Conservation (phyloP, 92 coral and sea anemone species). For the Galaxea fascicularis region DNA sequence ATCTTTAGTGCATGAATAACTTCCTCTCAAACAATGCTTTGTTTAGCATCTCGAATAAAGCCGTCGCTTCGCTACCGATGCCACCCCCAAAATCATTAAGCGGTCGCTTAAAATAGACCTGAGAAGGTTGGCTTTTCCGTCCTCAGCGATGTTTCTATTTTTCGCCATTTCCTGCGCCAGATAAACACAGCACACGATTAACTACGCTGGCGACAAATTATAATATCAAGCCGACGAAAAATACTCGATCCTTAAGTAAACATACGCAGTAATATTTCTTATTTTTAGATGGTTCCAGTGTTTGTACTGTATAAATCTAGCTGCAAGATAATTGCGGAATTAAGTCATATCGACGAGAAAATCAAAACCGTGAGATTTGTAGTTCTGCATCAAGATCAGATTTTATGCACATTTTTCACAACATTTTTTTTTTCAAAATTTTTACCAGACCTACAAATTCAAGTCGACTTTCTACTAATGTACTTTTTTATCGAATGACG, state of each 20-base stretch:
- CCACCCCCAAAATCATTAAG: slow-evolving; percentile 33
- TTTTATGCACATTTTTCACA: slow-evolving; percentile 21
- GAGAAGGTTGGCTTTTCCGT: slow-evolving; percentile 11
- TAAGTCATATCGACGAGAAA: slow-evolving; percentile 21
- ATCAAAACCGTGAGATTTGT: background rate
- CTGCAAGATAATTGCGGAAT: slow-evolving; percentile 22
- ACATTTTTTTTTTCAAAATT: slow-evolving; percentile 18
- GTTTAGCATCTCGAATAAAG: slow-evolving; percentile 52
- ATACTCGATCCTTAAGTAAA: slow-evolving; percentile 47
- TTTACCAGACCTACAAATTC: slow-evolving; percentile 15
- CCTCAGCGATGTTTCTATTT: slow-evolving; percentile 10
- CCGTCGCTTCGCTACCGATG: slow-evolving; percentile 25
- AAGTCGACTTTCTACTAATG: slow-evolving; percentile 1
- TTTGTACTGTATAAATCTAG: slow-evolving; percentile 33
- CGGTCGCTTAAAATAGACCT: slow-evolving; percentile 27
- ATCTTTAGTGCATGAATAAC: slow-evolving; percentile 40
- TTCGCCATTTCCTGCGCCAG: background rate
- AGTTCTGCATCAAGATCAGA: slow-evolving; percentile 22
- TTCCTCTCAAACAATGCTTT: slow-evolving; percentile 57
- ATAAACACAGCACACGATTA: background rate
- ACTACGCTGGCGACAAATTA: slow-evolving; percentile 17
- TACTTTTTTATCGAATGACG: slow-evolving; percentile 4
- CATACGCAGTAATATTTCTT: slow-evolving; percentile 44
- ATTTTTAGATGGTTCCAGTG: slow-evolving; percentile 23
- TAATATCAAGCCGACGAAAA: slow-evolving; percentile 28